Evolutionary conservation across 1,140 invertebrate genomes (phyloP).

Genomic region (Drosophila mayri): DNA sequence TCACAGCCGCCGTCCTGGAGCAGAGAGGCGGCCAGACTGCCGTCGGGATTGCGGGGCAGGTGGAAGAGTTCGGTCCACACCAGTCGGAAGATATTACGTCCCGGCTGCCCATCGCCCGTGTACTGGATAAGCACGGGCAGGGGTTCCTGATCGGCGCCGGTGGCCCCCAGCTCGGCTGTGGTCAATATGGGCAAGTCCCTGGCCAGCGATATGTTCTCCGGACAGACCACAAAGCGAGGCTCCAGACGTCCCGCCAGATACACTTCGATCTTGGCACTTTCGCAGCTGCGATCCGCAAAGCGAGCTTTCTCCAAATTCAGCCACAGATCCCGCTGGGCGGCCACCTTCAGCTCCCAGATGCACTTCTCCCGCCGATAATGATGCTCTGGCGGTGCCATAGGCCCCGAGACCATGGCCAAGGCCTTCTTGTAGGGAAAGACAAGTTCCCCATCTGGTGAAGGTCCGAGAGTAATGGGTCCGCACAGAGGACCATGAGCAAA

Average conservation of each 20-base stretch:
- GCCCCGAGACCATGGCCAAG: conserved; percentile 86
- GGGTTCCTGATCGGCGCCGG: conserved; percentile 87
- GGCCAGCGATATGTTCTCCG: conserved; percentile 92
- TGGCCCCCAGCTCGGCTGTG: conserved; percentile 89
- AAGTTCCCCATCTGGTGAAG: conserved; percentile 92
- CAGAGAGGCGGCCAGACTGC: conserved; percentile 90
- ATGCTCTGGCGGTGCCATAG: conserved; percentile 80
- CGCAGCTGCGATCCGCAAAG: conserved; percentile 92
- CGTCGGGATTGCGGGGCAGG: conserved; percentile 92
- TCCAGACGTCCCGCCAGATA: conserved; percentile 89
- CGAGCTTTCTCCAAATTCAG: conserved; percentile 94
- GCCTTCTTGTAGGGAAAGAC: conserved; percentile 94
- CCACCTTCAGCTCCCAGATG: conserved; percentile 94
- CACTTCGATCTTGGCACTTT: conserved; percentile 93
- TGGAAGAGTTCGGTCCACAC: conserved; percentile 96
- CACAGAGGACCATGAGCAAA: conserved; percentile 95
- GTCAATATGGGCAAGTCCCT: conserved; percentile 92
- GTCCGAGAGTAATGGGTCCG: conserved; percentile 91
- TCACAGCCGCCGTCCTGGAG: conserved; percentile 89
- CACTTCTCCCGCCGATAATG: conserved; percentile 90
- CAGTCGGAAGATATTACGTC: conserved; percentile 93
- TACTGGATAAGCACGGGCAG: conserved; percentile 88
- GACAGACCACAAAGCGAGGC: conserved; percentile 92
- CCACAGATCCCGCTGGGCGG: conserved; percentile 92
- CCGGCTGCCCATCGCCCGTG: conserved; percentile 88